Evolutionary conservation across 2,797 vertebrate genomes (phyloP).

Genomic region (Zenarchopterus dispar): DNA sequence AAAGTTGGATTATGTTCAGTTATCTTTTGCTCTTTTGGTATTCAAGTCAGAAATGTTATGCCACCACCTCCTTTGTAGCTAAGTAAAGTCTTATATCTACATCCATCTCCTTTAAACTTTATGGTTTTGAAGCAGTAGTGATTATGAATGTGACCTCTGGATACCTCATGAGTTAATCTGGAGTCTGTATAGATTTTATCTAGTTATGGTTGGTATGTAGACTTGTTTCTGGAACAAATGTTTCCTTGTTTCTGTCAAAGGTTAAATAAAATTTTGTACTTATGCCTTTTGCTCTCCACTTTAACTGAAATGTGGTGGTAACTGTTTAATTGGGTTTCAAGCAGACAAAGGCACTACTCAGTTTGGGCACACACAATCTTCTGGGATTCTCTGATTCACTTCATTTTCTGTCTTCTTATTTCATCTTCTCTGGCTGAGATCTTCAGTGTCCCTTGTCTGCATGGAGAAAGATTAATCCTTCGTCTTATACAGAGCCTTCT

Average conservation of each 20-base stretch:
- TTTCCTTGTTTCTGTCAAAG: slow-evolving; percentile 30
- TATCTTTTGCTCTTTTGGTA: too few relatives aligned
- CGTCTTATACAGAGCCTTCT: slow-evolving; percentile 21
- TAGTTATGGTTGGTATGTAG: slow-evolving; percentile 37
- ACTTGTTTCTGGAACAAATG: slow-evolving; percentile 21
- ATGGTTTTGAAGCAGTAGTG: too few relatives aligned
- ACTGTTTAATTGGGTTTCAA: slow-evolving; percentile 53
- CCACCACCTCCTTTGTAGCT: too few relatives aligned
- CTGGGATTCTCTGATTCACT: slow-evolving; percentile 16
- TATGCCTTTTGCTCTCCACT: slow-evolving; percentile 22
- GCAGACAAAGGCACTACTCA: slow-evolving; percentile 36
- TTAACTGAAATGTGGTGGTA: slow-evolving; percentile 28
- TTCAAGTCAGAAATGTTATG: too few relatives aligned
- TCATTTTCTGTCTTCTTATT: slow-evolving; percentile 37
- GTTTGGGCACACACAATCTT: slow-evolving; percentile 4
- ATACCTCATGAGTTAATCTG: slow-evolving; percentile 14
- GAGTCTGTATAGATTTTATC: slow-evolving; percentile 23
- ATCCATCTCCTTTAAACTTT: too few relatives aligned
- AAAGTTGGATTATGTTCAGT: too few relatives aligned
- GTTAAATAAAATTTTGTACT: slow-evolving; percentile 30
- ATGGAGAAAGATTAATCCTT: slow-evolving; percentile 13
- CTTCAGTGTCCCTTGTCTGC: background rate
- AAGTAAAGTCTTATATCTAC: too few relatives aligned
- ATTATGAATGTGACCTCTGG: too few relatives aligned
- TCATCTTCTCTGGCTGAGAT: slow-evolving; percentile 5